Evolutionary conservation across 1,140 invertebrate species (phyloP), one percentile per base, ranked within the genome.

Genomic region (Tachypleus tridentatus): DNA sequence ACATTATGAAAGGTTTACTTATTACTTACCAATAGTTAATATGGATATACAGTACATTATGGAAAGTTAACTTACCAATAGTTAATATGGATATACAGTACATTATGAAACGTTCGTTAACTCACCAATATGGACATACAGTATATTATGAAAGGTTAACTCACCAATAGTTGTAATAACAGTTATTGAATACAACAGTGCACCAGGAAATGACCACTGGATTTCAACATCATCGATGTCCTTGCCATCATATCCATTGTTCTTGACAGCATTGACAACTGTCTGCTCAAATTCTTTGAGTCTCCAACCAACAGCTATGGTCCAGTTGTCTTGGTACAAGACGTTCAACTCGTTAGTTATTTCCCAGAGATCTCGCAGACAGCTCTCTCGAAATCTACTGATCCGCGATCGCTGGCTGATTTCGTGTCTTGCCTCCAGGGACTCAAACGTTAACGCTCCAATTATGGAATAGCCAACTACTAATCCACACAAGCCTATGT

Each of bases 381-480:
- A 74, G 29, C 69, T 60, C 10, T 70, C 65, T 51, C 72, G 67
- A 49, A 70, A 60, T 47, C 56, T 58, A 10, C 70, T 62, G 29
- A 72, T 71, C 48, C 72, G 62, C 8, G 61, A 67, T 9, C 69
- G 69, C 48, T 74, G 67, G 48, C 70, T 68, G 4, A 74, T 67
- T 57, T 87, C 83, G 49, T 83, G 82, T 65, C 85, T 80, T 2
- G 83, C 83, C 76, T 98, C 95, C 54, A 98, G 86, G 58, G 83
- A 81, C 73, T 85, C 88, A 75, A 98, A 99, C 52, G 91, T 86
- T 49, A 95, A 86, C 1, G 95, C 95, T 0, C 96, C 96, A 7
- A 97, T 83, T 58, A 98, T 87, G 3, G 95, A 91, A 75, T 98
- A 98, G 57, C 90, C 86, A 0, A 98, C 91, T 10, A 98, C 92